phyloP scores from a whole-genome alignment of 2,113 vertebrate genomes.

The Agelaius phoeniceus region DNA sequence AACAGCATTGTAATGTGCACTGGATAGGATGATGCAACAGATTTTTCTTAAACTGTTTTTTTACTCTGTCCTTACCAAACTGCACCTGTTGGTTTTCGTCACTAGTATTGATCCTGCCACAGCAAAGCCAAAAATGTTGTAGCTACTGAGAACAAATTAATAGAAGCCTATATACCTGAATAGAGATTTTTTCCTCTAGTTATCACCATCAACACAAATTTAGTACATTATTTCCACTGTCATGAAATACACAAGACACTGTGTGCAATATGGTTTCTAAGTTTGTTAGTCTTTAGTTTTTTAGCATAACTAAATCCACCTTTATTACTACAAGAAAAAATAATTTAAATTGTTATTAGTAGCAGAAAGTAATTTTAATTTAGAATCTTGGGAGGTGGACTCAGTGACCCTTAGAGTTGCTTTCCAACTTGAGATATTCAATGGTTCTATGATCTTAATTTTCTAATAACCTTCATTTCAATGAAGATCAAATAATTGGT shows the following conservation, averaged over 20 bases:
- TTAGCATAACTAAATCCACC: not conserved
- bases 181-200: not conserved
- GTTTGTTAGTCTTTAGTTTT: not conserved
- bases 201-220: not conserved
- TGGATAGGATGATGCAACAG: not conserved
- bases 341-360: not conserved
- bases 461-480: not conserved
- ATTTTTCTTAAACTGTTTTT: not conserved
- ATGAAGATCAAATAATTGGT: not conserved
- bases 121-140: slow-evolving; percentile 1
- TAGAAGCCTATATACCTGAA: not conserved
- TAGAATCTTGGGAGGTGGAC: not conserved
- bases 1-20: not conserved
- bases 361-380: not conserved
- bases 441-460: not conserved
- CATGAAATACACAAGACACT: not conserved
- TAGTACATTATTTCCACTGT: not conserved
- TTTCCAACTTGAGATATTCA: not conserved
- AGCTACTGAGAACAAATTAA: not conserved
- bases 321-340: not conserved
- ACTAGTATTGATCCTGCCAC: not conserved
- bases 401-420: accelerated
- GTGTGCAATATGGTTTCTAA: not conserved
- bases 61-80: not conserved
- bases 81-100: not conserved